Percentiles rank a stretch among this genome's conserved stretches.
Evolutionary conservation across 2,797 vertebrate genomes (phyloP).

Genomic region (Simalia tracyae): DNA sequence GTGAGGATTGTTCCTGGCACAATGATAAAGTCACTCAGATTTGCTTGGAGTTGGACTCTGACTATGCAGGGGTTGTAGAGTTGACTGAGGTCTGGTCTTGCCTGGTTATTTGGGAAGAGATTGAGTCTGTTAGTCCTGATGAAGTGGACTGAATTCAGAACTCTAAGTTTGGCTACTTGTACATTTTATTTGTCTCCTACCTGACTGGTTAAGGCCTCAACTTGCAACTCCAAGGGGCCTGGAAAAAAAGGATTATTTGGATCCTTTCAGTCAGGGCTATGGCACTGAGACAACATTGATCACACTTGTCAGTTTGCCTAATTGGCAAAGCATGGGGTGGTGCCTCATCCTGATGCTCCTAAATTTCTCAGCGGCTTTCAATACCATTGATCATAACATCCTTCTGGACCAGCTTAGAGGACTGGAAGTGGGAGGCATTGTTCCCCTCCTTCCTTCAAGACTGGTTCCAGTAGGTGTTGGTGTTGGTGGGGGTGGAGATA

Average conservation of each 20-base stretch:
- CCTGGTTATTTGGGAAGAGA: not conserved
- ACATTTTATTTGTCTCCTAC: not conserved
- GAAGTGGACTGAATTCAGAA: not conserved
- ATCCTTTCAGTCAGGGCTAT: not conserved
- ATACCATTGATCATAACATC: not conserved
- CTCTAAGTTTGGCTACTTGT: not conserved
- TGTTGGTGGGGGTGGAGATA: not conserved
- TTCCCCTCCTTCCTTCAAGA: not conserved
- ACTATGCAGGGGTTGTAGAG: not conserved
- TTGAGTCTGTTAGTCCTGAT: not conserved
- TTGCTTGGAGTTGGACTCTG: not conserved
- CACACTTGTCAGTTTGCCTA: not conserved
- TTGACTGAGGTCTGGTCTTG: not conserved
- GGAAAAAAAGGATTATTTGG: not conserved
- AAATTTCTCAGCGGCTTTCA: not conserved
- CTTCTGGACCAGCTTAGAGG: not conserved
- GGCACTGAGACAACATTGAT: not conserved
- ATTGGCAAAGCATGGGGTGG: not conserved
- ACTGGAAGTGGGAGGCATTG: not conserved
- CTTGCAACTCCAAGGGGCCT: not conserved
- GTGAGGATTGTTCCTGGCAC: not conserved
- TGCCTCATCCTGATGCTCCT: not conserved
- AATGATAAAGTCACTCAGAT: not conserved
- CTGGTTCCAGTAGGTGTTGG: not conserved
- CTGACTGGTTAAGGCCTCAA: not conserved